Conservation (phyloP, 2,113 vertebrate genomes). For the Chaetodon auriga region DNA sequence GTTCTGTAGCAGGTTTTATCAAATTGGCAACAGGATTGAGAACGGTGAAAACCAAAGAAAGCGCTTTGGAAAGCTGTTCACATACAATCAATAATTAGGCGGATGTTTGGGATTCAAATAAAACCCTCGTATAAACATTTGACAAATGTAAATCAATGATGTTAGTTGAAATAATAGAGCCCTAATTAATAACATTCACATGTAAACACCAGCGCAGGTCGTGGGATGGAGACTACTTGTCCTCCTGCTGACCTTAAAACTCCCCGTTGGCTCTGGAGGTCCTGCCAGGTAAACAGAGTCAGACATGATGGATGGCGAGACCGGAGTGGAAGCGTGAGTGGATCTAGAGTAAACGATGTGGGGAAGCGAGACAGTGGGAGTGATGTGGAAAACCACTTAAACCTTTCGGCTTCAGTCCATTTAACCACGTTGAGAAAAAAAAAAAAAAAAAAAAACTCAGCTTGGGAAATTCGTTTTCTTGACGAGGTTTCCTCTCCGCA, state of each 20-base stretch:
- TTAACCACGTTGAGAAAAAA: neutral
- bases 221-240: constrained; percentile 4
- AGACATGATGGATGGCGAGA: constrained; percentile 15
- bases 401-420: constrained; percentile 10
- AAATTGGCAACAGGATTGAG: constrained; percentile 72
- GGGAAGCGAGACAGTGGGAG: neutral
- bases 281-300: constrained; percentile 55
- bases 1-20: constrained; percentile 30
- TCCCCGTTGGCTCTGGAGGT: constrained; percentile 19
- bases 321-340: neutral
- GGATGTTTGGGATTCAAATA: constrained; percentile 35
- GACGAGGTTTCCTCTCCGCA: neutral
- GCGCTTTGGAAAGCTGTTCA: constrained; percentile 57
- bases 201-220: constrained; percentile 71
- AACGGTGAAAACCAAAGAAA: constrained; percentile 29
- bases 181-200: constrained; percentile 68
- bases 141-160: constrained; percentile 48
- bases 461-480: neutral
- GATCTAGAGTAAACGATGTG: constrained; percentile 38
- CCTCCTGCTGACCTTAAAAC: neutral
- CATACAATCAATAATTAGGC: constrained; percentile 66
- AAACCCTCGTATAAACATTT: constrained; percentile 47
- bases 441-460: neutral
- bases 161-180: constrained; percentile 37
- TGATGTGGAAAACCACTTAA: neutral